These are phyloP conservation scores for Taenioides sp. DNA, from an alignment of 2,797 vertebrate genomes.

Conservation along the genomic window DNA sequence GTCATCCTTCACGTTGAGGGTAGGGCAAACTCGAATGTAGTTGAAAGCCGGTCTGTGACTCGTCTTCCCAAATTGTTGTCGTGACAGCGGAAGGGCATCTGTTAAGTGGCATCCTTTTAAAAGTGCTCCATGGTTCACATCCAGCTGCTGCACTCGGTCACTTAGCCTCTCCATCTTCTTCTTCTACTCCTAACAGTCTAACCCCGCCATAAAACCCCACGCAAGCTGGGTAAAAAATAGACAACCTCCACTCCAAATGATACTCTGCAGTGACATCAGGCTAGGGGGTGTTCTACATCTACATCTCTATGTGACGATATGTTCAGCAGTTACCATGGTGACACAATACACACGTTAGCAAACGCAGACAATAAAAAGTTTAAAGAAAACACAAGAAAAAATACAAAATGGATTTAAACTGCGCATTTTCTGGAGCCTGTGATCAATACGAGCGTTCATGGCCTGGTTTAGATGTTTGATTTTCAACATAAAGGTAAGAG, in stretches of 20 bases:
- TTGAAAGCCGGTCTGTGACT: constrained; percentile 6
- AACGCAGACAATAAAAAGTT: too few species aligned
- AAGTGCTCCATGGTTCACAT: constrained; percentile 49
- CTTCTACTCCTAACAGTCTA: constrained; percentile 28
- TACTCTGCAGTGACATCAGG: too few species aligned
- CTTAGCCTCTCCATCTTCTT: constrained; percentile 52
- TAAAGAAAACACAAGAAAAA: too few species aligned
- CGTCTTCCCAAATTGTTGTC: constrained; percentile 25
- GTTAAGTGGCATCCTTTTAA: constrained; percentile 47
- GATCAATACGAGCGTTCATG: too few species aligned
- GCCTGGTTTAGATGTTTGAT: too few species aligned
- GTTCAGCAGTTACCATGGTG: too few species aligned
- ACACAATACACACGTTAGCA: too few species aligned
- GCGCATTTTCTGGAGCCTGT: too few species aligned
- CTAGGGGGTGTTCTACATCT: too few species aligned
- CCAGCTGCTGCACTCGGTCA: constrained; percentile 47
- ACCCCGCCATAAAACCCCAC: constrained; percentile 47
- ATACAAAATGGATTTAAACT: too few species aligned
- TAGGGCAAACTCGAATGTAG: constrained; percentile 20
- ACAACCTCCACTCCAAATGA: constrained; percentile 18
- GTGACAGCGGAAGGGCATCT: constrained; percentile 23
- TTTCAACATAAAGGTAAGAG: too few species aligned
- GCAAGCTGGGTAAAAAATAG: constrained; percentile 42
- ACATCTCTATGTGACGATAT: too few species aligned
- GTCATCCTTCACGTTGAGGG: background rate